Conservation (phyloP, 2,797 vertebrate genomes). For the Notamacropus eugenii region DNA sequence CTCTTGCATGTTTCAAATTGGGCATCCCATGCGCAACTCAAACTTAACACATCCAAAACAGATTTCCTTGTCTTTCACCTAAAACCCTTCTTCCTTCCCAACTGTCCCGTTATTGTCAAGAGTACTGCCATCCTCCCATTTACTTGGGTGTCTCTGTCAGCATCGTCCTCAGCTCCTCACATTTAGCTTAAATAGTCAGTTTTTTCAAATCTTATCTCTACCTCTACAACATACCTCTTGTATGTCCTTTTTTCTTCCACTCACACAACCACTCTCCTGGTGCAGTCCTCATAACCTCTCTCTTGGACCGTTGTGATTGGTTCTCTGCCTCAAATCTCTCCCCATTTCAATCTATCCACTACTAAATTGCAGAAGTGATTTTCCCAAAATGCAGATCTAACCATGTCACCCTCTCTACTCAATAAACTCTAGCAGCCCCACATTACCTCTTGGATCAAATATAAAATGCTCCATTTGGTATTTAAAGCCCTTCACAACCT, state of each 20-base stretch:
- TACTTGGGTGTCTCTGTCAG: background rate
- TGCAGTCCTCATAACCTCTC: background rate
- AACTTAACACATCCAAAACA: background rate
- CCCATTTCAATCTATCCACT: background rate
- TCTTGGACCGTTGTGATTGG: background rate
- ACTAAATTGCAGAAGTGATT: background rate
- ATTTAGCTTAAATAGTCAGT: background rate
- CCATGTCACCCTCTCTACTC: background rate
- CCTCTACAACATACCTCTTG: background rate
- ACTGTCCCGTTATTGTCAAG: background rate
- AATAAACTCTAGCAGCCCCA: background rate
- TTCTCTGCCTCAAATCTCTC: background rate
- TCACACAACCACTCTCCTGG: background rate
- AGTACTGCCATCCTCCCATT: background rate
- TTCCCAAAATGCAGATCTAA: background rate
- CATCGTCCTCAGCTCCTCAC: background rate
- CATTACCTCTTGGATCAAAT: background rate
- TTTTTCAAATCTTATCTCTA: background rate
- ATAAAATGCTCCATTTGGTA: background rate
- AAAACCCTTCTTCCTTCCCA: background rate
- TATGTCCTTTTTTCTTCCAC: background rate
- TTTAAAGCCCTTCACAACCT: background rate
- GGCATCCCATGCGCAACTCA: background rate
- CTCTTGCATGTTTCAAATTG: background rate
- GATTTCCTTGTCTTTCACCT: background rate